phyloP scores from a whole-genome alignment of 2,888 invertebrate species.

The Tholera decimalis region DNA sequence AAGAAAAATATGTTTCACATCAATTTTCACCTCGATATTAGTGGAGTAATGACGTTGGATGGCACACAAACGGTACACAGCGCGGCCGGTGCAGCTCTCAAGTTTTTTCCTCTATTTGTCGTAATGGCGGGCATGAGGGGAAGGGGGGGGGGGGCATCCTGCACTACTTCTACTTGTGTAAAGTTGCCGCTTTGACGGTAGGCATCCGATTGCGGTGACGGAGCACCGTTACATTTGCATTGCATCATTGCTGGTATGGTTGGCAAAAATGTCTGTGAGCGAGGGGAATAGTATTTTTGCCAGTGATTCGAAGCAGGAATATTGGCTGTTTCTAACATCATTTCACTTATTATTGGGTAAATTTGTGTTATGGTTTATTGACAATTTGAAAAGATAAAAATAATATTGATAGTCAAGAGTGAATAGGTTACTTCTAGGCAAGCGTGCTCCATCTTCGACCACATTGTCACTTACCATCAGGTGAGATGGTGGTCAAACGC shows the following conservation, averaged over 20 bases:
- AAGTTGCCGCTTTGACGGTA: constrained; percentile 62
- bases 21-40: constrained; percentile 78
- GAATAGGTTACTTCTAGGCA: no score
- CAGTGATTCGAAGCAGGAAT: not conserved
- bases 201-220: constrained; percentile 70
- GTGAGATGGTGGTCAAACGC: no score
- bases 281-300: not conserved
- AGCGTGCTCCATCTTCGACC: no score
- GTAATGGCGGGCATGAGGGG: constrained; percentile 45
- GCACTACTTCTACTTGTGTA: constrained; percentile 60
- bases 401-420: not conserved
- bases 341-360: not conserved
- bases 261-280: constrained; percentile 46
- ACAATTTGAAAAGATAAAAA: not conserved
- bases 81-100: constrained; percentile 55
- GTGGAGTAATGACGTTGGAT: constrained; percentile 71
- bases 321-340: not conserved
- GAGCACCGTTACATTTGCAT: constrained; percentile 82
- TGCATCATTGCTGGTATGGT: constrained; percentile 77
- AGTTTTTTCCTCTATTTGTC: constrained; percentile 59
- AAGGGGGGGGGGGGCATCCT: constrained; percentile 48
- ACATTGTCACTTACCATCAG: not conserved
- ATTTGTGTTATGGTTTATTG: not conserved
- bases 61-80: constrained; percentile 63
- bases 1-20: constrained; percentile 60